A percentile compares a stretch with the other conserved stretches of the same genome.
phyloP scores from a whole-genome alignment of 64 coral and sea anemone genomes.

The Stichodactyla mertensii region DNA sequence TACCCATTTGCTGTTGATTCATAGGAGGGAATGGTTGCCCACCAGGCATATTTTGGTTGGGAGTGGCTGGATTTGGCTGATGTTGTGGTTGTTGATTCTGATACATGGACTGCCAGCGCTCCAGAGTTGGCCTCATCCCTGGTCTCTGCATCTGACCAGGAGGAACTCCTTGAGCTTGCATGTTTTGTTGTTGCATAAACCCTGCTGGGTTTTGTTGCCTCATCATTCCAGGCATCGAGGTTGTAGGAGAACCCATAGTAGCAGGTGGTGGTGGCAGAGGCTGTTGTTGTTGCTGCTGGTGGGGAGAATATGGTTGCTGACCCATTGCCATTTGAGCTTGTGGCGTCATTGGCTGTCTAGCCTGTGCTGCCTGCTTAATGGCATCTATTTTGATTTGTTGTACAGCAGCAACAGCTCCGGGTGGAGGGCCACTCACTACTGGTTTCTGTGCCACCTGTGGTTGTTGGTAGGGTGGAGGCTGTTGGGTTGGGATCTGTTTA shows the following conservation, averaged over 20 bases:
- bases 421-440: constrained; percentile 61
- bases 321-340: constrained; percentile 28
- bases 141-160: constrained; percentile 43
- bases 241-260: constrained; percentile 40
- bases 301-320: constrained; percentile 27
- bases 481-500: constrained; percentile 53
- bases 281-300: constrained; percentile 21
- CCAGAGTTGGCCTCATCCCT: constrained; percentile 16
- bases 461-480: constrained; percentile 55
- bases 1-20: constrained; percentile 44
- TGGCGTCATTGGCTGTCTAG: constrained; percentile 34
- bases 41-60: constrained; percentile 40
- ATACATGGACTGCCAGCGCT: constrained; percentile 27
- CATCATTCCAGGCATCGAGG: constrained; percentile 21
- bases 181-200: constrained; percentile 44
- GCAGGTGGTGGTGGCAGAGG: constrained; percentile 9
- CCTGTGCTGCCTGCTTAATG: constrained; percentile 69
- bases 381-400: constrained; percentile 78
- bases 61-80: constrained; percentile 38
- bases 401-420: constrained; percentile 77
- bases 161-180: neutral
- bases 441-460: constrained; percentile 85
- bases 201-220: constrained; percentile 11
- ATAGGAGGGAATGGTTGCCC: constrained; percentile 45
- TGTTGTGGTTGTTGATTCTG: constrained; percentile 33